Base-by-base conservation (phyloP, 2,888 invertebrate genomes). In the Dryobota labecula region DNA sequence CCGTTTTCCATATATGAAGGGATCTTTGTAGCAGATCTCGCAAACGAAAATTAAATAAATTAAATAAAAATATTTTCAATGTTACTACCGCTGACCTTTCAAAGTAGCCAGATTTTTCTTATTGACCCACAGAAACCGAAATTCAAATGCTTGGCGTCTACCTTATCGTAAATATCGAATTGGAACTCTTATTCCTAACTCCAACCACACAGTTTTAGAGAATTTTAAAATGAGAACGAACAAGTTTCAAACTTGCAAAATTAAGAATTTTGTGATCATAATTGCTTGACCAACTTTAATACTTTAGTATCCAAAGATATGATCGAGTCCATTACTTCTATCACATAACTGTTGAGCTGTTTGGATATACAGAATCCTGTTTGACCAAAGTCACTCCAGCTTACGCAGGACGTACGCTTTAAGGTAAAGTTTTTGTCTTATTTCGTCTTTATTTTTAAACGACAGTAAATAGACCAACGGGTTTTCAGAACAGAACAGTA, bases 1-100 rank as follows among this genome's bases (percentile, higher is more conserved):
- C 57, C 61, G 65, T 70, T 69, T 62, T 57, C 20, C 8, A 49
- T 64, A 56, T 43, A 51, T 24, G 20, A 51, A 51, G 45, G 51
- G 24, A 62, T 18, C 11, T 79, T 62, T 53, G 13, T 41, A 30
- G 13, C 15, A 62, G 49, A 54, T 49, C 11, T 36, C 15, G 41
- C 27, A 51, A 57, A 53, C 38, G 64, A 76, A 79, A 76, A 73
- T 79, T 41, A 54, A 36, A 82, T 75, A 72, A 78, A 78, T 73
- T 70, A 69, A 76, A 64, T 69, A 43, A 57, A 73, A 65, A 68
- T 72, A 67, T 58, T 67, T 67, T 54, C 53, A 5, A 54, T 36
- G n/a, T 60, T 47, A 43, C 43, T n/a, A 49, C 51, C 58, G 49
- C 6, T 62, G 60, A 66, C 77, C 53, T 67, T 60, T 60, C 15